phyloP scores from a whole-genome alignment of 2,113 vertebrate genomes.

The Tor tambroides region DNA sequence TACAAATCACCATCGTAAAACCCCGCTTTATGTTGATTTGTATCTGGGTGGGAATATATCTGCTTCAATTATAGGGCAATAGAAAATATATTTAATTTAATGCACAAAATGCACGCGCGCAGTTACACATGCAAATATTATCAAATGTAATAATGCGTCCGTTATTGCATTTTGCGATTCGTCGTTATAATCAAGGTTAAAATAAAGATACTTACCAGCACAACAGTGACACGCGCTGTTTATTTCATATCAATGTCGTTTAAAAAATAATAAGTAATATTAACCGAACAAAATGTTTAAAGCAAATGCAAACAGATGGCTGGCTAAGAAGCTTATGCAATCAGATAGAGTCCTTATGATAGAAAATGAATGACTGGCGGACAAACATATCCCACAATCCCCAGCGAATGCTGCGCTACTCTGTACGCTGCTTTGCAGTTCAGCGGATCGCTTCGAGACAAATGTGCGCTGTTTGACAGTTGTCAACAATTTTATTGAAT shows the following conservation, averaged over 20 bases:
- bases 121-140: neutral
- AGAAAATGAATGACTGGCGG: slow-evolving; percentile 42
- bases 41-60: neutral
- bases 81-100: neutral
- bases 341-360: slow-evolving; percentile 2
- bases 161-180: neutral
- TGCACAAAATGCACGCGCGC: neutral
- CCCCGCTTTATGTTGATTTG: too few relatives aligned
- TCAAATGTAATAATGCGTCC: neutral
- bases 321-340: slow-evolving; percentile 23
- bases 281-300: neutral
- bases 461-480: neutral
- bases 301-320: slow-evolving; percentile 12
- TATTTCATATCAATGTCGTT: neutral
- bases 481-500: neutral
- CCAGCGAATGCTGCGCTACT: neutral
- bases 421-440: neutral
- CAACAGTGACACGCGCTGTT: neutral
- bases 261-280: neutral
- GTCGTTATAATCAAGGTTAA: neutral
- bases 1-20: neutral
- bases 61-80: neutral
- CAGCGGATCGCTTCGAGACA: neutral
- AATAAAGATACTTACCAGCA: slow-evolving; percentile 23
- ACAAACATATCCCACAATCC: slow-evolving; percentile 57